These are phyloP conservation scores for Ridgeia piscesae DNA, from an alignment of 1,140 invertebrate genomes.

Conservation along the genomic window DNA sequence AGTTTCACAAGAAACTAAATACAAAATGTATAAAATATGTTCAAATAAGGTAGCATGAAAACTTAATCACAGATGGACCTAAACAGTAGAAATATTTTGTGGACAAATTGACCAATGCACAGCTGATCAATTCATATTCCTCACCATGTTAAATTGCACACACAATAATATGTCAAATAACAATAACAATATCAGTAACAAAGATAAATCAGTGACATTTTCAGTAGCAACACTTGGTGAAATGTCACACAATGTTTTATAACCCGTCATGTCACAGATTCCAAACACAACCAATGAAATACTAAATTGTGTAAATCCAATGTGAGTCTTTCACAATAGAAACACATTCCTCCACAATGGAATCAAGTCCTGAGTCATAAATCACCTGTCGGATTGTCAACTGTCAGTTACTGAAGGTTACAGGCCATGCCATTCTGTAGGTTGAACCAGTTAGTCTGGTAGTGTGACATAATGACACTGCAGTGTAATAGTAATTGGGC, in stretches of 20 bases:
- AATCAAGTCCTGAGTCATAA: background rate
- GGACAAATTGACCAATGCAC: background rate
- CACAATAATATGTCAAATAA: background rate
- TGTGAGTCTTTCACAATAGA: background rate
- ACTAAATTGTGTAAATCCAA: background rate
- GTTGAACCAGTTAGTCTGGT: background rate
- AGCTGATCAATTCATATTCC: background rate
- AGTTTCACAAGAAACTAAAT: no score
- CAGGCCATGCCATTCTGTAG: background rate
- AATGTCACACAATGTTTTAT: background rate
- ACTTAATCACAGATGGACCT: no score
- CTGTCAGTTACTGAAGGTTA: background rate
- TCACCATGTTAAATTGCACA: background rate
- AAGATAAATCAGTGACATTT: background rate
- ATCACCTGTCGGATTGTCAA: background rate
- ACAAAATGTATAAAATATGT: no score
- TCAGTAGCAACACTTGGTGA: background rate
- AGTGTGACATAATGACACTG: background rate
- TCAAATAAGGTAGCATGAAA: no score
- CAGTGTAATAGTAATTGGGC: background rate
- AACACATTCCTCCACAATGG: background rate
- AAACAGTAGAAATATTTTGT: background rate
- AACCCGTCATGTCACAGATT: background rate
- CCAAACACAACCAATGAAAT: background rate
- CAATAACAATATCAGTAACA: no score